Evolutionary conservation across 2,888 invertebrate species (phyloP), one percentile per base, ranked within the genome.

Genomic region (Ophraella communa): DNA sequence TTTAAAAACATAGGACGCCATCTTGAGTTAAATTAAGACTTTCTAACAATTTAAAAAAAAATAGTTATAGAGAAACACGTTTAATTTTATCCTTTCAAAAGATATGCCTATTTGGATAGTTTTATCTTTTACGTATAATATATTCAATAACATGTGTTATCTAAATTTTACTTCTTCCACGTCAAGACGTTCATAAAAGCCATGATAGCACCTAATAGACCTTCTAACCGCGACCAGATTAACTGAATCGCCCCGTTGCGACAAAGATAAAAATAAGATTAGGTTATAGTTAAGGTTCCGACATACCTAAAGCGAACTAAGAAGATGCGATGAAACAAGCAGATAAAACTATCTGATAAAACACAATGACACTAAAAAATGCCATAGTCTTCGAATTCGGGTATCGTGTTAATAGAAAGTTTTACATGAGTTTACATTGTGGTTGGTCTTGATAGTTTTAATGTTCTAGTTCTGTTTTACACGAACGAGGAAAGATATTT

Each of bases 251-350:
- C 14, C 14, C 7, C 27, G 49, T 17, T 51, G 8, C 14, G 27
- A 51, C 8, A 17, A 23, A 51, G 27, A 27, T 24, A 24, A 24
- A 27, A 27, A 10, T 51, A 5, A 51, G 49, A 51, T 51, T 27
- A 51, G 49, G 27, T 14, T 27, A n/a, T n/a, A 51, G 49, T 27
- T 51, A 27, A 51, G 27, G 49, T 51, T 24, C 49, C 49, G 49
- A 51, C 27, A 17, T 23, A 51, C 49, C 17, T 14, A 27, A 51
- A 51, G 17, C 49, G 49, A 8, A 23, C 2, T 17, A 10, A 51
- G 7, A 17, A 14, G 1, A 10, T 24, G n/a, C 14, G 49, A 49
- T 49, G 14, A 49, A 49, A 49, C n/a, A n/a, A 24, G 17, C 10
- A 51, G 39, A 39, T 39, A 17, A 39, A 39, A 39, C 14, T 17